Percentiles rank a stretch among this genome's conserved stretches.
Conservation (phyloP, 2,113 vertebrate species). For the Callionymus lyra region DNA sequence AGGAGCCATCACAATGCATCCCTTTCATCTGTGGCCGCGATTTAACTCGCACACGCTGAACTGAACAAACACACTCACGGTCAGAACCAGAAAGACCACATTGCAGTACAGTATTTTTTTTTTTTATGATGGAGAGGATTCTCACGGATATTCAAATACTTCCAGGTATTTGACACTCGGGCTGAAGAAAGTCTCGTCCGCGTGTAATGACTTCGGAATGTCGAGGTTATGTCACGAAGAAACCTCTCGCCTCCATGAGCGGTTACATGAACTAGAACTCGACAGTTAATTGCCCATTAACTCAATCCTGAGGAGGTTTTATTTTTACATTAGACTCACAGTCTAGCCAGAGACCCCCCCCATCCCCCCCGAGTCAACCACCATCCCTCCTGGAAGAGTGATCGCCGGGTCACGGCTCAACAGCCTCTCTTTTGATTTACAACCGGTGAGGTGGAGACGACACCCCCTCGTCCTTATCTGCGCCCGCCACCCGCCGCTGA, state of each 20-base stretch:
- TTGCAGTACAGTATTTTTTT: constrained; percentile 19
- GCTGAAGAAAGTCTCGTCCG: neutral
- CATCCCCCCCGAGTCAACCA: constrained; percentile 27
- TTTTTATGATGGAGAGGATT: neutral
- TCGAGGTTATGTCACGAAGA: constrained; percentile 4
- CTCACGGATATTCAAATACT: constrained; percentile 10
- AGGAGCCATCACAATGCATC: no score
- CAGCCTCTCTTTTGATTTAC: constrained; percentile 33
- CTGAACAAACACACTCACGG: neutral
- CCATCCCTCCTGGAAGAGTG: constrained; percentile 33
- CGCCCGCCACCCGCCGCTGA: constrained; percentile 2
- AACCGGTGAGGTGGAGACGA: constrained; percentile 16
- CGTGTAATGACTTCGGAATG: constrained; percentile 8
- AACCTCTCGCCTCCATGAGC: neutral
- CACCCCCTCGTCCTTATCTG: constrained; percentile 6
- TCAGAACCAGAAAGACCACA: constrained; percentile 28
- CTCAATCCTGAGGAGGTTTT: no score
- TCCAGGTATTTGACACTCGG: constrained; percentile 16
- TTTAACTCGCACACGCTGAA: neutral
- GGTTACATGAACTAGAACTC: no score
- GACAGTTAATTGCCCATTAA: no score
- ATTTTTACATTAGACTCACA: no score
- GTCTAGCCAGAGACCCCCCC: constrained; percentile 29
- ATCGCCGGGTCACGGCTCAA: constrained; percentile 29
- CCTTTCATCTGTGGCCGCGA: no score